Base-by-base conservation (phyloP, 1,140 invertebrate genomes). In the Drosophila ananassae region DNA sequence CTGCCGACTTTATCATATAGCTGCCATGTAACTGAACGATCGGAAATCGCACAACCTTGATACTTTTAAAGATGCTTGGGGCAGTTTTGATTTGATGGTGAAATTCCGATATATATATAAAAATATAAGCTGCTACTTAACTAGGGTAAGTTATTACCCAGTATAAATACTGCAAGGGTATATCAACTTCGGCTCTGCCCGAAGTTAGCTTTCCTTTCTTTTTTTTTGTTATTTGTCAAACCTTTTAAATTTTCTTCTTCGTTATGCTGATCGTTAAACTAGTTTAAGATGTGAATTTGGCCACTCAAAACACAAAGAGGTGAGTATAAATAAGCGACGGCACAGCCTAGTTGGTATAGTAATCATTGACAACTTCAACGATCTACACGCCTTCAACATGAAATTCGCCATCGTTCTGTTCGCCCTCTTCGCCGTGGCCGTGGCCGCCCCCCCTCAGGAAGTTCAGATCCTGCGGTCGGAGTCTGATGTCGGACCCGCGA, bases 401-500 rank as follows among this genome's bases (percentile, higher is more conserved):
- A 89, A 89, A 73, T 77, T 80, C 74, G 39, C 78, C 44, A 72
- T 75, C 51, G 69, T 84, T 37, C 17, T 37, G 32, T 34, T 53
- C 32, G 17, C 44, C 10, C 62, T 79, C 46, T 78, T 79, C 54
- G 77, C 75, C 22, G 21, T 79, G 57, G 72, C 25, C 22, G 51
- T 34, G 50, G 25, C 12, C 59, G 2, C 47, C 39, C 56, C 63
- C 12, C 0, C 2, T 2, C 7, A 0, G 0, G 5, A 25, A 0
- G 12, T 9, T 12, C 0, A 2, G 2, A 0, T 47, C 52, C 1
- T 57, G 1, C 5, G 28, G 0, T 12, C 0, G 7, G 25, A 92
- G 0, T 78, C 87, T 3, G 90, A 93, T 61, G 82, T 89, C 84
- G 91, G 22, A 80, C 68, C 53, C 87, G 92, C 79, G 0, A 0